Conservation (phyloP, 2,797 vertebrate genomes). For the Parauchenoglanis ngamensis region DNA sequence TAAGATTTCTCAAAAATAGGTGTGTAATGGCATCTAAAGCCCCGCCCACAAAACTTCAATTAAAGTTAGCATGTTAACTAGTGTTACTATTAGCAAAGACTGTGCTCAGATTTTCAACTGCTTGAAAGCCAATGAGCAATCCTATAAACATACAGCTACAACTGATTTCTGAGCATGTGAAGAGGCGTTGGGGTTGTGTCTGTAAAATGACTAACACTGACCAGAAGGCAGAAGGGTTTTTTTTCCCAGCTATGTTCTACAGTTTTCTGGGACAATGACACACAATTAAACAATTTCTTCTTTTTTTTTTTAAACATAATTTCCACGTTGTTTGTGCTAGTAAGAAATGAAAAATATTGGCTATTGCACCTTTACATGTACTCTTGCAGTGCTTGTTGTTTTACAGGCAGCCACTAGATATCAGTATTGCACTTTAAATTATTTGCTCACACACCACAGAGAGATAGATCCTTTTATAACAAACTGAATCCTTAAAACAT, state of each 20-base stretch:
- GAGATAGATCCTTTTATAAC: neutral
- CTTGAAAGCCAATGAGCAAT: neutral
- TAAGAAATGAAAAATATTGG: neutral
- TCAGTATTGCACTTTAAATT: slow-evolving; percentile 52
- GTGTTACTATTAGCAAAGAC: neutral
- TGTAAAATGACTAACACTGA: neutral
- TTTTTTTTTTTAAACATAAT: neutral
- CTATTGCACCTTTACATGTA: neutral
- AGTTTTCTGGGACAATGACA: neutral
- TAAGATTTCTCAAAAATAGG: neutral
- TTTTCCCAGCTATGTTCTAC: neutral
- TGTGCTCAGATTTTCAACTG: neutral
- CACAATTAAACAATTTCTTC: neutral
- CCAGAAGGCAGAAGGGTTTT: neutral
- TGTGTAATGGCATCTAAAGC: neutral
- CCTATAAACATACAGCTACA: neutral
- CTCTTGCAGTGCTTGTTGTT: slow-evolving; percentile 6
- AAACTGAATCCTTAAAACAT: neutral
- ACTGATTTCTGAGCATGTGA: neutral
- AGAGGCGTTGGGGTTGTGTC: neutral
- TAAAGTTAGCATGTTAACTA: neutral
- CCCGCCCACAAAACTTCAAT: neutral
- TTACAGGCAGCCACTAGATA: slow-evolving; percentile 50
- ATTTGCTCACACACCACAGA: neutral
- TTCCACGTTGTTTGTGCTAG: neutral